Evolutionary conservation across 92 coral and sea anemone species (phyloP).

Genomic region (Zoanthus gigantus): DNA sequence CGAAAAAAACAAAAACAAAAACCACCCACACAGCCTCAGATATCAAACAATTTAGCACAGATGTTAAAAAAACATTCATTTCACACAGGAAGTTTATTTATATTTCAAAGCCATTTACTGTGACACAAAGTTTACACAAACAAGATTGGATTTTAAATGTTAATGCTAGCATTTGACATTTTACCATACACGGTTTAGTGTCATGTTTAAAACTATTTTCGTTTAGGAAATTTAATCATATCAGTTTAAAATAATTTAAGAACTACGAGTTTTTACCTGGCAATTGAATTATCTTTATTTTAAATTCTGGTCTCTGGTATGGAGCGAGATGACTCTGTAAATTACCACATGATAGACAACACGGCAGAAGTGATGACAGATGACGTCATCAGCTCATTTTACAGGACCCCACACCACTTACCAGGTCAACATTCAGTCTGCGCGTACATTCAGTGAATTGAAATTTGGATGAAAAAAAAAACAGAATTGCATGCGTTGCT

Average conservation of each 20-base stretch:
- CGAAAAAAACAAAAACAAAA: background rate
- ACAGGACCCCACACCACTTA: background rate
- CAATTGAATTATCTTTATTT: background rate
- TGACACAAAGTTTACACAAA: background rate
- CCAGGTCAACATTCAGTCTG: background rate
- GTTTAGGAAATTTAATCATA: background rate
- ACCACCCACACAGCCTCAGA: background rate
- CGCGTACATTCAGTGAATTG: too few species aligned
- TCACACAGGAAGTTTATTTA: conserved; percentile 47
- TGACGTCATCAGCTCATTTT: background rate
- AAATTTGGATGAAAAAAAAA: too few species aligned
- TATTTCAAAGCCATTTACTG: background rate
- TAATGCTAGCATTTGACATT: background rate
- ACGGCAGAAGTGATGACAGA: background rate
- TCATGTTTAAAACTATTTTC: background rate
- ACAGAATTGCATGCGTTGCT: too few species aligned
- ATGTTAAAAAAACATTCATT: conserved; percentile 8
- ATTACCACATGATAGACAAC: background rate
- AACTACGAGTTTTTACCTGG: background rate
- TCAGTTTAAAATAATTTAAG: background rate
- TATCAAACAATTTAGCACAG: background rate
- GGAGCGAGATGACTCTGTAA: background rate
- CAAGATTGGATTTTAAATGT: background rate
- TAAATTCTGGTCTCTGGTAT: background rate
- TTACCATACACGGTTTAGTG: background rate